These are phyloP conservation scores for Pristionchus mayeri DNA, from an alignment of 2,888 invertebrate species.

Conservation along the genomic window DNA sequence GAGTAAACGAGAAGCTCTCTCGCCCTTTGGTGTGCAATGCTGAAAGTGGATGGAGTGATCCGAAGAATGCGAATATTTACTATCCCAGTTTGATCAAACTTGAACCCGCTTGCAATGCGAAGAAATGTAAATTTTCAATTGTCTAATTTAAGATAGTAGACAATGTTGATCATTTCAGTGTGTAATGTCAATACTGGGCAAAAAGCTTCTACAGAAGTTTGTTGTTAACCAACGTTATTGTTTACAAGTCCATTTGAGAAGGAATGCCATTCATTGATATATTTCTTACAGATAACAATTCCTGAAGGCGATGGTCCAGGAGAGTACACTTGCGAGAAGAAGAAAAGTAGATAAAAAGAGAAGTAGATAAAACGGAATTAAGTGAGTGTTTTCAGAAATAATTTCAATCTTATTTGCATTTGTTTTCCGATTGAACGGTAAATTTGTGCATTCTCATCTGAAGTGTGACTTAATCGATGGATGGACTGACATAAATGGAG, in stretches of 20 bases:
- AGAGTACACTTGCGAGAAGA: background rate
- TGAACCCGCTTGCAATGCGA: background rate
- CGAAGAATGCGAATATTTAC: background rate
- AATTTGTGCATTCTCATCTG: background rate
- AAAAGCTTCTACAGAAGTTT: background rate
- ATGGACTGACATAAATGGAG: background rate
- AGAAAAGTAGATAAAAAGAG: background rate
- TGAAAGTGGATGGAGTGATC: background rate
- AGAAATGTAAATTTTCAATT: background rate
- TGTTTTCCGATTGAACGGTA: background rate
- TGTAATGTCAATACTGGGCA: background rate
- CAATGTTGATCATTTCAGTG: background rate
- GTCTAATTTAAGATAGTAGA: background rate
- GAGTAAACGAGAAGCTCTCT: background rate
- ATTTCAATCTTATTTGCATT: background rate
- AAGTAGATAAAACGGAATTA: background rate
- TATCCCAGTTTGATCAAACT: background rate
- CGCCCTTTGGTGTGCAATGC: background rate
- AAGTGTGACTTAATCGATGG: background rate
- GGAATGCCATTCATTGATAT: background rate
- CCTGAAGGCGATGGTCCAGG: background rate
- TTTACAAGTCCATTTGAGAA: background rate
- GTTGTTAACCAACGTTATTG: background rate
- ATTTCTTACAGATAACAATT: background rate
- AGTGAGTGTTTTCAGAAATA: background rate